Base-by-base conservation (phyloP, 2,888 invertebrate genomes). In the Euzetes globulus region DNA sequence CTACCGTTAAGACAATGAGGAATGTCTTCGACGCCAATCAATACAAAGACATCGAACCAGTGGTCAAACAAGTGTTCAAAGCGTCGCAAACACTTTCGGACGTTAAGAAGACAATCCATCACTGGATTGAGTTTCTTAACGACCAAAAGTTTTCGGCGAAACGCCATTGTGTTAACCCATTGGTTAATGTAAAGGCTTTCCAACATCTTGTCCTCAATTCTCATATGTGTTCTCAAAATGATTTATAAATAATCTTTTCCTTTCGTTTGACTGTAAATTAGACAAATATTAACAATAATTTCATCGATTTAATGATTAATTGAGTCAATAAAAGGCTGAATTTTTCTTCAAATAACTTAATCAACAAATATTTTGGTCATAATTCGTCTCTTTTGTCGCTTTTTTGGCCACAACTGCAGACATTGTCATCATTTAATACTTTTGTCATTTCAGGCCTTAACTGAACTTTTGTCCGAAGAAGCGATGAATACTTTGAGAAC, bases 1-100 rank as follows among this genome's bases (percentile, higher is more conserved):
- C 63, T 15, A 63, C 63, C 3, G 29, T 33, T 29, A 63, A 63
- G 63, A 63, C 63, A 29, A 63, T 63, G 63, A 29, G 33, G 33
- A 3, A 63, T 4, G 63, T 63, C 9, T 29, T 63, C 17, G 33
- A 27, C 2, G 7, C 27, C 5, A 29, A 63, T 17, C 63, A 63
- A 33, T 29, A 29, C 17, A 29, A 63, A n/a, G 33, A 33, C 17
- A 33, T 63, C 17, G 63, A 63, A 13, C 63, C 63, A 17, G 33
- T 63, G 3, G 63, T 63, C 17, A 19, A 15, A n/a, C 63, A 29
- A 17, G 33, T 63, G 29, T 33, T 63, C 25, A 27, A 17, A 17
- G 29, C 63, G 2, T 27, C 29, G n/a, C 63, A 63, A 25, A 63
- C 29, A 33, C n/a, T 63, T 1, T 33, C 29, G 3, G 29, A 63